Base-by-base conservation (phyloP, 2,113 vertebrate genomes). In the Bos javanicus region DNA sequence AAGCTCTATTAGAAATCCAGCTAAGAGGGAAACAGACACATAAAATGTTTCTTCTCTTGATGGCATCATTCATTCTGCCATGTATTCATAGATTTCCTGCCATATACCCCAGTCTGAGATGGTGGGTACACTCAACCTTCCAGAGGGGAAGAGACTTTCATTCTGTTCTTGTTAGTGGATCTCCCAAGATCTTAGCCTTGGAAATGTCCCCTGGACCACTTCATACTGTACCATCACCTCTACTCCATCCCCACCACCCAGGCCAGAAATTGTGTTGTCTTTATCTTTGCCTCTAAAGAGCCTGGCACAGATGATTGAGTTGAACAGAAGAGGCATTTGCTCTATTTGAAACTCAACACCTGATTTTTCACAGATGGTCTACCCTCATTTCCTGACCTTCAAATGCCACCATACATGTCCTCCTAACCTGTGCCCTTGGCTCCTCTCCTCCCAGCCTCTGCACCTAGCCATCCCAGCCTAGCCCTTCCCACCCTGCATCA, bases 101-200 rank as follows among this genome's bases (percentile, higher is more conserved):
- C 33, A 21, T 23, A 2, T 15, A 84, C 26, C 54, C 62, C 33
- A 52, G 4, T 25, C 50, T 67, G 52, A 50, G 60, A 25, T 2
- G 33, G n/a, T 9, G 67, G 6, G 2, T 3, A 15, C 1, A n/a
- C 8, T 9, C 3, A 25, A 17, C 3, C 50, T 9, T 14, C 30
- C n/a, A 64, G 74, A 52, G 30, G 7, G 62, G 21, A n/a, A 30
- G 6, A 25, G 25, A 9, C 57, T 80, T n/a, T 13, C 30, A 15
- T 74, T 54, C 17, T 48, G 30, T 46, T 36, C 5, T 59, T n/a
- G n/a, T 46, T 39, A 30, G 52, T 7, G 0, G 52, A 43, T 13
- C 46, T 67, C 78, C 43, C 1, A 8, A 43, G 25, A 26, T 5
- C 39, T 67, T 11, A 12, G 50, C n/a, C 50, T 43, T 39, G 36